Base-by-base conservation (phyloP, 2,113 vertebrate species). In the Pluvianellus socialis region DNA sequence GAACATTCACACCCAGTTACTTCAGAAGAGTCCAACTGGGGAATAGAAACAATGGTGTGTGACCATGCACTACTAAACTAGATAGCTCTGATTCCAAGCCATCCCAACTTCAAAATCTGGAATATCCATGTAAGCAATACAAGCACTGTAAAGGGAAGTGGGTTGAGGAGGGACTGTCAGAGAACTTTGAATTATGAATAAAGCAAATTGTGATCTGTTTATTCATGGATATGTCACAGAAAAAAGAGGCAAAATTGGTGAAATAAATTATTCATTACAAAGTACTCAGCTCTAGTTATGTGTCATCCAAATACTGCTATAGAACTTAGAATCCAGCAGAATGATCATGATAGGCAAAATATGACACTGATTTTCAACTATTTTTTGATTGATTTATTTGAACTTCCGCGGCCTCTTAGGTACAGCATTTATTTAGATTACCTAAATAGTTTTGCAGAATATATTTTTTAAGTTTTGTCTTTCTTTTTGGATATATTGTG, bases 191-290 rank as follows among this genome's bases (percentile, higher is more conserved):
- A 85, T 91, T 74, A 72, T 4, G 15, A 91, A 93, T 84, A 92
- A 91, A 95, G 72, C 66, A 87, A 94, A 87, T 28, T 2, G 0
- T 92, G 86, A 95, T 82, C 91, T 95, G 88, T 94, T 97, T 97
- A 80, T 97, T 92, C 92, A 85, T 62, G 75, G 77, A 14, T 67
- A 30, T 70, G 62, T 86, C 94, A 91, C 33, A 91, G 33, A n/a
- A 81, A 75, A 93, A 74, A 75, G 20, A 40, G 16, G 23, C 47
- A 95, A 98, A 96, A 95, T 49, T 90, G 93, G 73, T 88, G 53
- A 92, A 93, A 96, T 91, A 88, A 92, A 95, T 95, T 94, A 96
- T 96, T 97, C 74, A 95, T 91, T 87, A 83, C 44, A 27, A 72
- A 90, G 52, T 91, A 70, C 28, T 94, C 79, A 75, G 40, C 26